Evolutionary conservation across 2,888 invertebrate genomes (phyloP).

Genomic region (Netelia virgata): DNA sequence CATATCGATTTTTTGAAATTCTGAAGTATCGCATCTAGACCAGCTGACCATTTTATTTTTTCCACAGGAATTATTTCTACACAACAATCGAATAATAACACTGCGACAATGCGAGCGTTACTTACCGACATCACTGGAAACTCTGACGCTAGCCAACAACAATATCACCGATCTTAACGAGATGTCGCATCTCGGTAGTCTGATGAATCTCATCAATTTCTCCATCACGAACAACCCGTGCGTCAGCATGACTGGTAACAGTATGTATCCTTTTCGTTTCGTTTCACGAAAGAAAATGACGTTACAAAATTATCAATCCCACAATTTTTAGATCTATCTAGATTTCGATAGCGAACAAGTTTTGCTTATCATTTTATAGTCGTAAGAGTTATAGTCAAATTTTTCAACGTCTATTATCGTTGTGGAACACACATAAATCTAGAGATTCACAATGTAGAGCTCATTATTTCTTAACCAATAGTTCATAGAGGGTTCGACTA

Average conservation of each 20-base stretch:
- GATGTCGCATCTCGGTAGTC: slow-evolving; percentile 92
- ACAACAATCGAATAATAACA: slow-evolving; percentile 94
- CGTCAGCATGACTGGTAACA: slow-evolving; percentile 91
- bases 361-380: slow-evolving; percentile 31
- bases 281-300: slow-evolving; percentile 4
- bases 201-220: slow-evolving; percentile 92
- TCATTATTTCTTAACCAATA: slow-evolving; percentile 83
- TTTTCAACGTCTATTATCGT: slow-evolving; percentile 1
- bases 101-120: slow-evolving; percentile 93
- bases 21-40: slow-evolving; percentile 25
- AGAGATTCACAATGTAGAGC: slow-evolving; percentile 69
- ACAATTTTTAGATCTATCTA: slow-evolving; percentile 29
- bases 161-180: slow-evolving; percentile 94
- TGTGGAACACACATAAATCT: slow-evolving; percentile 24
- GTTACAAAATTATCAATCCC: background rate
- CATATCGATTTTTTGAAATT: slow-evolving; percentile 27
- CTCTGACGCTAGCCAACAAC: slow-evolving; percentile 93
- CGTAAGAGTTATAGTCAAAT: slow-evolving; percentile 34
- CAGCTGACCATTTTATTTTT: background rate
- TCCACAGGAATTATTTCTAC: slow-evolving; percentile 92
- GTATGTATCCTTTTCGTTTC: slow-evolving; percentile 90
- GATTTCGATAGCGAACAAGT: slow-evolving; percentile 31
- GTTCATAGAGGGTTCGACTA: slow-evolving; percentile 93
- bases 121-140: slow-evolving; percentile 91
- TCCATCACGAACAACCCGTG: slow-evolving; percentile 96